Evolutionary conservation across 2,113 vertebrate genomes (phyloP), one percentile per base, ranked within the genome.

Genomic region (Archilochus colubris): DNA sequence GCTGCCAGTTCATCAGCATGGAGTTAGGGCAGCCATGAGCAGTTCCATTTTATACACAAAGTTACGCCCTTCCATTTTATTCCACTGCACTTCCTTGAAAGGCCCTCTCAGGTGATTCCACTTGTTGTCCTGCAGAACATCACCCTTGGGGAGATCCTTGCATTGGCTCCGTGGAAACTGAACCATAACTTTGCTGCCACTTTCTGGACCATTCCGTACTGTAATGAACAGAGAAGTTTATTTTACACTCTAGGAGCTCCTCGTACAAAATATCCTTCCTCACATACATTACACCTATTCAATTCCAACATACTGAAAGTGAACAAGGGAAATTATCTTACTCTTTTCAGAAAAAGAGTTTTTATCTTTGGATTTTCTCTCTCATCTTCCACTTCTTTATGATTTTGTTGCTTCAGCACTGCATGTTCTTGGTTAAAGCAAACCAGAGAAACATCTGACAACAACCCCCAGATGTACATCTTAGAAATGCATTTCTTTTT

Each of bases 21-120:
- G 99, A 6, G 99, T 99, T 10, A 99, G 96, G 1, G 99, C 99
- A 1, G 99, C 99, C 99, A 99, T 99, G 31, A 99, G 98, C 13
- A 99, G 98, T 94, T 99, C 99, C 99, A 99, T 99, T 95, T 99
- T 99, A 97, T 99, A 99, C 16, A 99, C 99, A 57, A 99, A 99
- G 96, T 99, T 99, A 8, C 99, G 98, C 4, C 99, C 99, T 95
- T 99, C 99, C 99, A 99, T 99, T 94, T 98, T 98, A 96, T 98
- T 99, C 99, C 99, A 99, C 94, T 99, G 98, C 46, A 99, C 99
- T 93, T 99, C 99, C 74, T 97, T 99, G 97, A 98, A 98, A 0
- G 98, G 99, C 5, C 99, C 99, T 5, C 99, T 97, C 18, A 99
- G 98, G 84, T 99, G 98, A 88, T 97, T 99, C 99, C 99, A 99